Conservation (phyloP, 1,140 invertebrate genomes). For the Lithobius niger region DNA sequence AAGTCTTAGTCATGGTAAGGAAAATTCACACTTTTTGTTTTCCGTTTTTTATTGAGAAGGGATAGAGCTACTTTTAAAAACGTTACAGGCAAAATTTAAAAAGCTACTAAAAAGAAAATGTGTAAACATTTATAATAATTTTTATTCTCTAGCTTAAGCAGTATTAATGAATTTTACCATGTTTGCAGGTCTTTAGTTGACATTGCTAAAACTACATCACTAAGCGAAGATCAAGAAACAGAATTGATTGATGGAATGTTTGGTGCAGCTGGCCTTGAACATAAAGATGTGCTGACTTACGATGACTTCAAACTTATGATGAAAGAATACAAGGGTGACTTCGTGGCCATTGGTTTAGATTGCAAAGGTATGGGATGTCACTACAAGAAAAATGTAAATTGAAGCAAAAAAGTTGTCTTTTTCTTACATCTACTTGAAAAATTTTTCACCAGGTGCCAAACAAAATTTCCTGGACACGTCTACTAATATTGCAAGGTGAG, state of each 20-base stretch:
- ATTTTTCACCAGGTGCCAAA: conserved; percentile 47
- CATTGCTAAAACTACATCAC: conserved; percentile 64
- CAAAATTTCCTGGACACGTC: conserved; percentile 90
- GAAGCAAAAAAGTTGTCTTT: not conserved
- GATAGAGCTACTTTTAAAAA: too few relatives aligned
- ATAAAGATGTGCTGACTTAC: conserved; percentile 84
- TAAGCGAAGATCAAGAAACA: conserved; percentile 51
- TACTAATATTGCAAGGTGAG: conserved; percentile 69
- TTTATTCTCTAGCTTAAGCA: too few relatives aligned
- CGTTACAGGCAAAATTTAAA: too few relatives aligned
- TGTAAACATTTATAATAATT: too few relatives aligned
- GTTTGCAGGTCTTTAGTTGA: conserved; percentile 78
- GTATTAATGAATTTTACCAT: too few relatives aligned
- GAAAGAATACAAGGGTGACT: conserved; percentile 93
- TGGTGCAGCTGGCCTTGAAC: conserved; percentile 73
- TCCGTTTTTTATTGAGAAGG: too few relatives aligned
- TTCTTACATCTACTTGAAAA: not conserved
- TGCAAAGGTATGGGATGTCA: conserved; percentile 63
- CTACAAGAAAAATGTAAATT: not conserved
- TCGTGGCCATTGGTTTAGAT: conserved; percentile 89
- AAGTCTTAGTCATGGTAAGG: too few relatives aligned
- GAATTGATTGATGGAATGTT: conserved; percentile 93
- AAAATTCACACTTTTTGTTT: too few relatives aligned
- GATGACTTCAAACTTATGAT: conserved; percentile 93
- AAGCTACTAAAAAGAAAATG: too few relatives aligned